Conservation (phyloP, 2,888 invertebrate species). For the Dryomyza anilis region DNA sequence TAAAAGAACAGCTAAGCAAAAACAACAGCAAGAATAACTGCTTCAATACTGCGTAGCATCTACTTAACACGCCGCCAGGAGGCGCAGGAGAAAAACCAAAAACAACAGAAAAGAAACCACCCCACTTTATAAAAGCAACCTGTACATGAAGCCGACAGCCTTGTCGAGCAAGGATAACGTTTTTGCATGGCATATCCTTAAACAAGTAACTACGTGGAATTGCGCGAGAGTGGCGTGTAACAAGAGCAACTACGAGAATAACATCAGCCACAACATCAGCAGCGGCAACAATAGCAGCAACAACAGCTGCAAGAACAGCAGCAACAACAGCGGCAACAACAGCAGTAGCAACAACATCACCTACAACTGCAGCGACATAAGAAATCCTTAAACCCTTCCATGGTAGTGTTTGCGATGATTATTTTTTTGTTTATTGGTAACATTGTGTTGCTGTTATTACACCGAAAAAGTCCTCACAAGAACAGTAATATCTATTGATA, state of each 20-base stretch:
- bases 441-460: not conserved
- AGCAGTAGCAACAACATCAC: slow-evolving; percentile 9
- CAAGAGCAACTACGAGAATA: slow-evolving; percentile 9
- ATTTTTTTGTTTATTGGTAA: not conserved
- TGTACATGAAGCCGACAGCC: too few species aligned
- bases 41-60: not conserved
- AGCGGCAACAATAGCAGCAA: not conserved
- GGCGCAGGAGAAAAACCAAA: too few species aligned
- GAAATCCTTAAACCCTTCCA: not conserved
- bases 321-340: slow-evolving; percentile 14
- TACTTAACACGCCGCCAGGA: slow-evolving; percentile 1
- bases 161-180: too few species aligned
- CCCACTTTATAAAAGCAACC: too few species aligned
- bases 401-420: not conserved
- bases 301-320: not conserved
- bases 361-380: not conserved
- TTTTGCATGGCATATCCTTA: too few species aligned
- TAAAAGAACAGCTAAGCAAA: slow-evolving; percentile 16
- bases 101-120: too few species aligned
- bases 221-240: too few species aligned
- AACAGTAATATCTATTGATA: too few species aligned
- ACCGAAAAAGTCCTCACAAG: not conserved
- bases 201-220: too few species aligned
- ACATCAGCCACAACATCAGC: slow-evolving; percentile 5
- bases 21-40: not conserved